A percentile compares a stretch with the other conserved stretches of the same genome.
phyloP scores from a whole-genome alignment of 2,113 vertebrate genomes.

The Cavia aperea region DNA sequence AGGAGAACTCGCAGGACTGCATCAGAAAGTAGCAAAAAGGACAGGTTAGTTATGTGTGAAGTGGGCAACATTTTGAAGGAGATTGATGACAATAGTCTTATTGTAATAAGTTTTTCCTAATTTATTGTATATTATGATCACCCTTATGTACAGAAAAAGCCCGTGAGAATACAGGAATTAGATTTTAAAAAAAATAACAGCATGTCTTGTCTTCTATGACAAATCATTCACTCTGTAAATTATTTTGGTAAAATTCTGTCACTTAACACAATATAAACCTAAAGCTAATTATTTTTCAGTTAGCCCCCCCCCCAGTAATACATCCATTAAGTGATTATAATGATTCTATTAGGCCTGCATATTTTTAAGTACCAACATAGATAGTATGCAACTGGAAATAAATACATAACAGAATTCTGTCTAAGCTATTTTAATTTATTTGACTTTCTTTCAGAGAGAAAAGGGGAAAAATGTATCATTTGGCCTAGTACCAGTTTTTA shows the following conservation, averaged over 20 bases:
- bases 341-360: neutral
- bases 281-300: neutral
- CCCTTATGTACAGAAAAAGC: neutral
- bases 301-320: neutral
- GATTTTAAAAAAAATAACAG: neutral
- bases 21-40: neutral
- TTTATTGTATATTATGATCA: neutral
- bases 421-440: neutral
- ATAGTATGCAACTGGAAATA: conserved; percentile 22
- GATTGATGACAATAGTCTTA: neutral
- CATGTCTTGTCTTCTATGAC: neutral
- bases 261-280: neutral
- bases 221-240: neutral
- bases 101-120: neutral
- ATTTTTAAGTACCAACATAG: neutral
- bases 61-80: neutral
- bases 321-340: neutral
- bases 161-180: neutral
- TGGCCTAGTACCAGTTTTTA: neutral
- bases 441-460: conserved; percentile 8
- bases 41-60: neutral
- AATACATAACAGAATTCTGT: neutral
- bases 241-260: conserved; percentile 21
- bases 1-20: neutral
- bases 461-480: neutral